A percentile compares a stretch with the other conserved stretches of the same genome.
Conservation (phyloP, 2,113 vertebrate genomes). For the Syrrhaptes paradoxus region DNA sequence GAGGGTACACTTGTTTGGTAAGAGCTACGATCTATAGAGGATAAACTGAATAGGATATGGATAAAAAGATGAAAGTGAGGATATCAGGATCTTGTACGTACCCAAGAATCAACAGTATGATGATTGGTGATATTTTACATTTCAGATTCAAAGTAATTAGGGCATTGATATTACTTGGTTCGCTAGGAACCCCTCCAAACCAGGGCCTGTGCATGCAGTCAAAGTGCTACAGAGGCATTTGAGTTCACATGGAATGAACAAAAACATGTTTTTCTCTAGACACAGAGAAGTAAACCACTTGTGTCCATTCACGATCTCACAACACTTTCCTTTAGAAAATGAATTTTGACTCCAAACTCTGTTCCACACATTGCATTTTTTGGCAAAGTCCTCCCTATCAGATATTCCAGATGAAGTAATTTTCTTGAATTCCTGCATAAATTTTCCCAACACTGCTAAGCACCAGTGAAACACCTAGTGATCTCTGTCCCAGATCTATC, state of each 20-base stretch:
- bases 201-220: not conserved
- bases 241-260: not conserved
- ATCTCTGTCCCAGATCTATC: not conserved
- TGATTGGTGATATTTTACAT: not conserved
- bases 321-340: not conserved
- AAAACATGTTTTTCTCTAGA: not conserved
- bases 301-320: not conserved
- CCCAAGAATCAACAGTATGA: not conserved
- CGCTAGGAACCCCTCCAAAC: not conserved
- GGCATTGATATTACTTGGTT: not conserved
- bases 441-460: not conserved
- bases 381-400: not conserved
- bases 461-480: not conserved
- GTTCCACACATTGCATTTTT: not conserved
- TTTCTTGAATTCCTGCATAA: constrained; percentile 21
- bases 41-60: not conserved
- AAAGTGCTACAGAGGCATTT: not conserved
- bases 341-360: not conserved
- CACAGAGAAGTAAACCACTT: not conserved
- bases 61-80: not conserved
- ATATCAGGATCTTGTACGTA: not conserved
- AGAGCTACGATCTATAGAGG: not conserved
- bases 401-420: not conserved
- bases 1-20: not conserved
- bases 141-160: not conserved